Evolutionary conservation across 2,797 vertebrate species (phyloP).

Genomic region (Rhinichthys osculus): DNA sequence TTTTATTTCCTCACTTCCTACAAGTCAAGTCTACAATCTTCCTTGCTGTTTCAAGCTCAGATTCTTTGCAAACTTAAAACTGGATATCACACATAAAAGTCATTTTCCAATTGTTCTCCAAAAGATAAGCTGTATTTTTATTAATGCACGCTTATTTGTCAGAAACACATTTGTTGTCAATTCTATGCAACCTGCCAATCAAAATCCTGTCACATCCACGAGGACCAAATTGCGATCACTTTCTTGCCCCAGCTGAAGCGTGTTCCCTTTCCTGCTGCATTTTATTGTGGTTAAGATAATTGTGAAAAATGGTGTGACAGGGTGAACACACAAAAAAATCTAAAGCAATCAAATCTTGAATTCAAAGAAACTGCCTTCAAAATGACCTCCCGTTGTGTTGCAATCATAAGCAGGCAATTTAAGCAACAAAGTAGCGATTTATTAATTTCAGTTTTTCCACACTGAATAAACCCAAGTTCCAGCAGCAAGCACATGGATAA

Average conservation of each 20-base stretch:
- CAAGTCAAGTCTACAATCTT: not conserved
- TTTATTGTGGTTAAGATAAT: conserved; percentile 7
- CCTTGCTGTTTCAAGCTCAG: not conserved
- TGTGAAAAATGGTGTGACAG: not conserved
- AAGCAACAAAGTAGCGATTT: conserved; percentile 47
- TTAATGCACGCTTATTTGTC: conserved; percentile 2
- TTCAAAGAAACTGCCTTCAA: conserved; percentile 35
- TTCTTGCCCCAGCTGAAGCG: not conserved
- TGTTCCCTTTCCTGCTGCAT: not conserved
- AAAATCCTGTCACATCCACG: not conserved
- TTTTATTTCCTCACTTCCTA: not conserved
- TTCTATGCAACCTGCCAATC: not conserved
- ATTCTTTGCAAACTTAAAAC: not conserved
- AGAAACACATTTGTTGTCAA: not conserved
- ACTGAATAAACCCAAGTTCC: conserved; percentile 21
- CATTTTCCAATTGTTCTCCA: not conserved
- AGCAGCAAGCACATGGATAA: conserved; percentile 4
- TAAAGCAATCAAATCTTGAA: conserved; percentile 39
- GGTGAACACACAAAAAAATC: conserved; percentile 35
- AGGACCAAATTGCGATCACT: not conserved
- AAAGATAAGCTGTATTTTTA: not conserved
- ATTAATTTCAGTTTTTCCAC: conserved; percentile 47
- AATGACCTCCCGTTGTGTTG: conserved; percentile 34
- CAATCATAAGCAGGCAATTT: conserved; percentile 47
- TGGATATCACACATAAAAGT: not conserved